These are phyloP conservation scores for Cettia cetti DNA, from an alignment of 2,113 vertebrate species.

Conservation along the genomic window DNA sequence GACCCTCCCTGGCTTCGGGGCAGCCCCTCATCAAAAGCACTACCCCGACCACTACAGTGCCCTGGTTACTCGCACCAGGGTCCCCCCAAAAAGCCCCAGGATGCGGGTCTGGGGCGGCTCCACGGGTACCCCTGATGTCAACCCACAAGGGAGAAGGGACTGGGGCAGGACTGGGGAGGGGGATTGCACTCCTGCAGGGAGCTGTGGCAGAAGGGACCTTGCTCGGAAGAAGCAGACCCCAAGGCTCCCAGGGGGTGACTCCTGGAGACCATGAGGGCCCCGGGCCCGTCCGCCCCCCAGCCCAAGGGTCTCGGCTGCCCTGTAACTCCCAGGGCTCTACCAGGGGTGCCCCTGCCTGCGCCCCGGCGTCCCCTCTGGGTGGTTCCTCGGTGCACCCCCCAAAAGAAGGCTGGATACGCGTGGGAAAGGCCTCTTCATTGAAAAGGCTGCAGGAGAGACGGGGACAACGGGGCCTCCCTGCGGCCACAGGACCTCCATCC, in stretches of 20 bases:
- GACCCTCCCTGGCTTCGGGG: neutral
- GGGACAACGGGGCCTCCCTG: neutral
- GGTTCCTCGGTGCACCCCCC: neutral
- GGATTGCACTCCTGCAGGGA: neutral
- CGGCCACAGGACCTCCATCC: neutral
- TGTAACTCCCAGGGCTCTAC: neutral
- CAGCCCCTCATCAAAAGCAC: neutral
- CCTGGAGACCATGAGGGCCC: neutral
- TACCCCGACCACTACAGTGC: accelerated
- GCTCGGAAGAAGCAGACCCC: neutral
- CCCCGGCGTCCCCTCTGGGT: too few species aligned
- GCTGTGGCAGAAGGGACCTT: neutral
- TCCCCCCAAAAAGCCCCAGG: accelerated
- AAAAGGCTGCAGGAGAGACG: neutral
- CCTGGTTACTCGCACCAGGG: accelerated
- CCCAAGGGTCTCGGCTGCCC: neutral
- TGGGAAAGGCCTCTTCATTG: neutral
- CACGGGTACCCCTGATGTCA: neutral
- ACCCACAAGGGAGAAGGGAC: too few species aligned
- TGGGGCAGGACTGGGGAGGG: accelerated
- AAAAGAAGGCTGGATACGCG: neutral
- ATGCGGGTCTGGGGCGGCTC: neutral
- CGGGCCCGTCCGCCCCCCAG: too few species aligned
- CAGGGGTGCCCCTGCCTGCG: too few species aligned
- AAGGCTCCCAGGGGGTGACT: neutral